phyloP scores from a whole-genome alignment of 2,113 vertebrate species.

The Zosterops japonicus region DNA sequence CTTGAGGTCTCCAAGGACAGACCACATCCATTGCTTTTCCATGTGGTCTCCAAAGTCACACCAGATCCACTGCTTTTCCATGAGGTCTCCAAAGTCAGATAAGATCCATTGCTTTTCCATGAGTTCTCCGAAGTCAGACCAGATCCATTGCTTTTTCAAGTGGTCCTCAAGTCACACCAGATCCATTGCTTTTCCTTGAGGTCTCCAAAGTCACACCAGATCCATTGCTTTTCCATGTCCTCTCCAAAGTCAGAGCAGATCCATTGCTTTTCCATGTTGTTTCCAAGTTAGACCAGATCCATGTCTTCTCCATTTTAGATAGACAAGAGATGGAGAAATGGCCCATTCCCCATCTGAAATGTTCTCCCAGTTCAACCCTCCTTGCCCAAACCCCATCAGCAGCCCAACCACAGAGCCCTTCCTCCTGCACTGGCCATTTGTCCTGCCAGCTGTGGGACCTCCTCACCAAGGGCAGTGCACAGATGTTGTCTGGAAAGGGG shows the following conservation, averaged over 20 bases:
- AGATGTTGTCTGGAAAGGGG: background rate
- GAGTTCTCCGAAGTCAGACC: accelerated
- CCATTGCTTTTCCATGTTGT: accelerated
- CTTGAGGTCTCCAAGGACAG: too few species aligned
- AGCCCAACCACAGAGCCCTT: background rate
- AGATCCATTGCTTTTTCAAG: accelerated
- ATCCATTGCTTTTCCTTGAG: accelerated
- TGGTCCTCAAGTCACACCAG: background rate
- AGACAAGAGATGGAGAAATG: too few species aligned
- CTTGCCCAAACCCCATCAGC: background rate
- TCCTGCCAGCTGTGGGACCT: background rate
- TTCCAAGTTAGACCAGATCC: too few species aligned
- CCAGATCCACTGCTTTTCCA: too few species aligned
- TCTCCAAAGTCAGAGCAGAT: too few species aligned
- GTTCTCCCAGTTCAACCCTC: too few species aligned
- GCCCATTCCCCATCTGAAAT: background rate
- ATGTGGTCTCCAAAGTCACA: accelerated
- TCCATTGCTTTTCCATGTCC: accelerated
- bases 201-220: too few species aligned
- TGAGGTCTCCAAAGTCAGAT: accelerated
- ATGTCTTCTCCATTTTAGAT: background rate
- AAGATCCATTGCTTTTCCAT: background rate
- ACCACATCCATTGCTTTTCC: too few species aligned
- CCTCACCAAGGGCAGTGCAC: background rate
- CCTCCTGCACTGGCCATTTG: background rate